Evolutionary conservation across 2,113 vertebrate genomes (phyloP).

Genomic region (Amphiprion ocellaris): DNA sequence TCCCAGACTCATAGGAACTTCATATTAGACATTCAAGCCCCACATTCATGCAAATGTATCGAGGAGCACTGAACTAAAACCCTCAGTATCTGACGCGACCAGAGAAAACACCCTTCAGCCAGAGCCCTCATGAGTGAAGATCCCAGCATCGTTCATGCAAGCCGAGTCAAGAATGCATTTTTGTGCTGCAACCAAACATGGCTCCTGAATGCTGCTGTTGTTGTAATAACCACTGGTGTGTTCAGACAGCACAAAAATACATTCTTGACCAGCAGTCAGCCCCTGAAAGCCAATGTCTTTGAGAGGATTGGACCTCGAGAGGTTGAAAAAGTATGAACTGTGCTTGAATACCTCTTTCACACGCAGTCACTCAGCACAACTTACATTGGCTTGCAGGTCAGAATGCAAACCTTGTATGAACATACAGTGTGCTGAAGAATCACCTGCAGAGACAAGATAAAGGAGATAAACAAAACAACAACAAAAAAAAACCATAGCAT

Average conservation of each 20-base stretch:
- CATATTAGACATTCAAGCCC: neutral
- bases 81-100: conserved; percentile 21
- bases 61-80: neutral
- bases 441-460: conserved; percentile 61
- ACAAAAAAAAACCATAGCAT: neutral
- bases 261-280: conserved; percentile 37
- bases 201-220: neutral
- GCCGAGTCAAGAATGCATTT: conserved; percentile 68
- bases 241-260: conserved; percentile 61
- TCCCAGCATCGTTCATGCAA: conserved; percentile 67
- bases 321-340: conserved; percentile 38
- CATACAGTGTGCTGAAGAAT: conserved; percentile 26
- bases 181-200: conserved; percentile 44
- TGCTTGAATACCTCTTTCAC: conserved; percentile 83
- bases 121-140: conserved; percentile 25
- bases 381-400: conserved; percentile 80
- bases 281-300: conserved; percentile 16
- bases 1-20: conserved; percentile 1
- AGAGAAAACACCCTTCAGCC: conserved; percentile 37
- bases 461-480: neutral
- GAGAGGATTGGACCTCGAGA: conserved; percentile 22
- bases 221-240: neutral
- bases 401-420: conserved; percentile 74
- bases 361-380: conserved; percentile 83
- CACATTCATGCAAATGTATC: conserved; percentile 11